Base-by-base conservation (phyloP, 2,888 invertebrate genomes). In the Campaea margaritaria region DNA sequence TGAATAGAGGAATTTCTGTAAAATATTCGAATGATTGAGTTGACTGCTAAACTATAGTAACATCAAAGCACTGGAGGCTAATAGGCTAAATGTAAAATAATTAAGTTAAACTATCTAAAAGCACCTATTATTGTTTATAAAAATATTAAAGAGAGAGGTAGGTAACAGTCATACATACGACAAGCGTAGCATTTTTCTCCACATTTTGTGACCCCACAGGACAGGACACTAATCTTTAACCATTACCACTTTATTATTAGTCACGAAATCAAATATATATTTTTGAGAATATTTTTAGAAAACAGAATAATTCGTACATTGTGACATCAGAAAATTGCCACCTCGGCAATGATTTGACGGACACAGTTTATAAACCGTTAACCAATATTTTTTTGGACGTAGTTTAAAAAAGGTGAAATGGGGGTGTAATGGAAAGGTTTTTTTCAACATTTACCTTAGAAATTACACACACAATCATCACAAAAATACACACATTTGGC, bases 401-500 rank as follows among this genome's bases (percentile, higher is more conserved):
- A 36, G 14, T 9, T 61, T 57, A 11, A 31, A 9, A n/a, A 14
- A 28, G 41, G 31, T 16, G 34, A 27, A 28, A 57, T 39, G 13
- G 14, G 15, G 31, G 12, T 38, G 44, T 31, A 4, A 16, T 31
- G 31, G 34, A 46, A 14, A 57, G 62, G 64, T 50, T 67, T 71
- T 70, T 68, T 64, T 61, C 0, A 62, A 55, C 74, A 79, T 43
- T 83, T 91, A 91, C 91, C 91, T 91, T 88, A 87, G 72, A 86
- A 88, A 82, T 85, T 83, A 84, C 82, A 87, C 84, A 88, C 84
- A 87, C 84, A 90, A 85, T 87, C 91, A 91, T 91, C 90, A 91
- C 91, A 91, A 89, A 89, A 86, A 85, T 87, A 89, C 60, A 88
- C 88, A 90, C 86, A 86, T 87, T 82, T 81, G 82, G 75, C 84